Conservation (phyloP, 2,888 invertebrate genomes). For the Drosophila ezoana region DNA sequence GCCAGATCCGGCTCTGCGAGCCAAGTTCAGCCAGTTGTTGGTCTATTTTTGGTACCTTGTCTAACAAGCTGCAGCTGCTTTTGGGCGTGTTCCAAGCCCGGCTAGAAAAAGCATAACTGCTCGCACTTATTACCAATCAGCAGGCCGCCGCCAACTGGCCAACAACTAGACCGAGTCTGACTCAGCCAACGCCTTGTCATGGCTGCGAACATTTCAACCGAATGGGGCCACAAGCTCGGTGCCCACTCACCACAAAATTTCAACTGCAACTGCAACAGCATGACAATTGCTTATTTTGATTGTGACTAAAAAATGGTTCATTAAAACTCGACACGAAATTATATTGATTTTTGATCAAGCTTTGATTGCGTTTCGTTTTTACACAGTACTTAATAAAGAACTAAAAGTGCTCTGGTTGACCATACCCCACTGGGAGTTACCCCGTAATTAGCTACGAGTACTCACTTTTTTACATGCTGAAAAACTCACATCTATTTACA, state of each 20-base stretch:
- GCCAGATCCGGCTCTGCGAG: constrained; percentile 35
- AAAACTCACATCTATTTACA: too few relatives aligned
- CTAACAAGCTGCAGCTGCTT: constrained; percentile 71
- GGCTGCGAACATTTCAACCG: constrained; percentile 34
- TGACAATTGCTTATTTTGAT: constrained; percentile 66
- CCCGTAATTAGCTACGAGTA: background rate
- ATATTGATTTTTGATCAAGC: constrained; percentile 53
- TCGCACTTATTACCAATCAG: constrained; percentile 60
- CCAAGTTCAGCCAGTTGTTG: constrained; percentile 65
- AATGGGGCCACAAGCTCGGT: constrained; percentile 49
- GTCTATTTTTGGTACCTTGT: constrained; percentile 80
- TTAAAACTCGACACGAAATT: constrained; percentile 65
- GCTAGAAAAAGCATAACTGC: constrained; percentile 49
- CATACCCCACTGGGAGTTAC: background rate
- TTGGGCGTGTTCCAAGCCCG: constrained; percentile 58
- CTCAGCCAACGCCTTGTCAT: constrained; percentile 46
- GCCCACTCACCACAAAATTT: constrained; percentile 24
- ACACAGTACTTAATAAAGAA: background rate
- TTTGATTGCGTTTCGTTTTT: constrained; percentile 4
- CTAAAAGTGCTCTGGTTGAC: background rate
- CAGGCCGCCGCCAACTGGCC: constrained; percentile 24
- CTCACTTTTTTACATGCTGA: background rate
- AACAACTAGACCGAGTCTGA: constrained; percentile 32
- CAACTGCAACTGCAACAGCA: constrained; percentile 23
- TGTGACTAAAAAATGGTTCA: constrained; percentile 63